Conservation (phyloP, 2,797 vertebrate species). For the Tympanoctomys barrerae region DNA sequence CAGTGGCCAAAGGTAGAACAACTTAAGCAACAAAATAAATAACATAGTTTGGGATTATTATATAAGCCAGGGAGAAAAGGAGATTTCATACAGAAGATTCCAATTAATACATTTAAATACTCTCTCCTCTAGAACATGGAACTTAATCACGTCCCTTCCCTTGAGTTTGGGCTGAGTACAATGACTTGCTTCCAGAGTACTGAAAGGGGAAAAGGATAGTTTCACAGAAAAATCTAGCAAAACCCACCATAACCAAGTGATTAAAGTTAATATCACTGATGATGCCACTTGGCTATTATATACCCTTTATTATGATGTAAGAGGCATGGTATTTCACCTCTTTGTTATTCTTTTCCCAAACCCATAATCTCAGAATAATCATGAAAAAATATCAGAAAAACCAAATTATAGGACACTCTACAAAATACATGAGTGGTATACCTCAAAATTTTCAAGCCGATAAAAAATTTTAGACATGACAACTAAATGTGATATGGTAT, state of each 20-base stretch:
- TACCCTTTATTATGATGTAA: constrained; percentile 18
- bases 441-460: constrained; percentile 8
- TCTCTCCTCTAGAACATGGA: background rate
- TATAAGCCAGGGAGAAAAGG: background rate
- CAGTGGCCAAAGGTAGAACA: background rate
- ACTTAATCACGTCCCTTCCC: background rate
- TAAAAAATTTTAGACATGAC: background rate
- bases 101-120: background rate
- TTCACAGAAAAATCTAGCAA: background rate
- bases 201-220: background rate
- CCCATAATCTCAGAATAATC: background rate
- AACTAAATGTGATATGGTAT: background rate
- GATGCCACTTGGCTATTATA: background rate
- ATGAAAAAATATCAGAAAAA: constrained; percentile 2
- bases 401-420: background rate
- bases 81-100: background rate
- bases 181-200: background rate
- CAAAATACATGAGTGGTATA: background rate
- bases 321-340: background rate
- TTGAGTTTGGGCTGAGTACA: background rate
- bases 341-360: constrained; percentile 29
- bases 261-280: background rate
- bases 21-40: background rate
- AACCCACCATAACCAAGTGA: background rate
- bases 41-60: background rate